Evolutionary conservation across 2,888 invertebrate species (phyloP), one percentile per base, ranked within the genome.

Genomic region (Rutpela maculata): DNA sequence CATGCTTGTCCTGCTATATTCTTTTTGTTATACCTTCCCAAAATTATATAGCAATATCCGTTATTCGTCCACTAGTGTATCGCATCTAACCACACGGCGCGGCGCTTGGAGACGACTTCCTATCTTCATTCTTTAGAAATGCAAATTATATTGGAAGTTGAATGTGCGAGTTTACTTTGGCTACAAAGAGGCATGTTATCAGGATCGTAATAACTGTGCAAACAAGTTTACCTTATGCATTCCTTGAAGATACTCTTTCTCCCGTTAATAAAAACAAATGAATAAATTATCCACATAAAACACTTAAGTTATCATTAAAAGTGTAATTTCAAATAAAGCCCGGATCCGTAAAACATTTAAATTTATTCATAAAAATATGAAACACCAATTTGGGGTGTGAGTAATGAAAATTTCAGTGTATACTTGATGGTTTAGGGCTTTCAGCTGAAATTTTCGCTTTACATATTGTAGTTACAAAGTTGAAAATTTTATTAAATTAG

Each of bases 331-430:
- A 43, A 38, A 55, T 35, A 35, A n/a, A 67, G 31, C 43, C 38
- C 43, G 59, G 50, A 26, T 17, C 26, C 26, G 57, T 62, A 22
- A 71, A 62, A 62, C 70, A 78, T 78, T 77, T 73, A 77, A 79
- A 77, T 79, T 77, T 77, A 79, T 79, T 79, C 77, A 75, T 71
- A 79, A 79, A 77, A 77, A 77, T 75, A 38, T 65, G 68, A 65
- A 73, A 73, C 76, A 43, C 35, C 78, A 66, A 73, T 78, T 69
- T 43, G 35, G 57, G 35, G 50, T 31, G 57, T 11, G 26, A 18
- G 55, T 74, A 75, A 79, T 76, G 76, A 79, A 79, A 79, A 72
- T 72, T 74, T 75, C 72, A 75, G 68, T 62, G 62, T 63, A 38
- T 60, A 68, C 26, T 31, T 22, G 17, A 35, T 19, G 71, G 70